Conservation (phyloP, 2,113 vertebrate species). For the Spea bombifrons region DNA sequence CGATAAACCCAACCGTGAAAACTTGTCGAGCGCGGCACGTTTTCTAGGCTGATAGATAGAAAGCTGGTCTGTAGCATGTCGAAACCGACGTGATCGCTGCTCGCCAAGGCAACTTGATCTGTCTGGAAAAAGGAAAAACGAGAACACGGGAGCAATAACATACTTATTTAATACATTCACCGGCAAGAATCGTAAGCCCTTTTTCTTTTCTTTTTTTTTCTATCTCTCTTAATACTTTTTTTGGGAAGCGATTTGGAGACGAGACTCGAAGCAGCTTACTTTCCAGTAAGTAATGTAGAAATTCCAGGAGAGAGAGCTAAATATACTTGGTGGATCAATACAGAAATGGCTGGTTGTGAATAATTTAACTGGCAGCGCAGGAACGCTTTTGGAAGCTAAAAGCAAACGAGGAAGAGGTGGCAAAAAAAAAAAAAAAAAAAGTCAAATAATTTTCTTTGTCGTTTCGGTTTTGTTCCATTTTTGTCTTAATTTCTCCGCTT, state of each 20-base stretch:
- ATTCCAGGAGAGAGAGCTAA: constrained; percentile 82
- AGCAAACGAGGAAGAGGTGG: constrained; percentile 65
- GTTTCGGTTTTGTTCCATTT: constrained; percentile 57
- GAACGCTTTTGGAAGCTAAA: constrained; percentile 79
- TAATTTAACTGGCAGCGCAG: constrained; percentile 80
- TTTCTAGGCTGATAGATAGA: not conserved
- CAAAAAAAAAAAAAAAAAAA: constrained; percentile 66
- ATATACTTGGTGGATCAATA: constrained; percentile 84
- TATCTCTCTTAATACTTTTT: constrained; percentile 13
- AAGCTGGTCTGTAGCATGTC: constrained; percentile 56
- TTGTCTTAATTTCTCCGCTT: not conserved
- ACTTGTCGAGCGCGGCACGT: constrained; percentile 6
- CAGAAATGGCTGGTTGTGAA: constrained; percentile 84
- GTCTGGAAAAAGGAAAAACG: constrained; percentile 62
- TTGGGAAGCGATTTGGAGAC: constrained; percentile 80
- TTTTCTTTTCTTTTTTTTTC: constrained; percentile 29
- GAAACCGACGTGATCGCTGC: constrained; percentile 70
- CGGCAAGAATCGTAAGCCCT: constrained; percentile 20
- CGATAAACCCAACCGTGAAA: not conserved
- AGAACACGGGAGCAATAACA: constrained; percentile 52
- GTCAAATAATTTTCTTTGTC: constrained; percentile 64
- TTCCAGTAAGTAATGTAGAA: constrained; percentile 86
- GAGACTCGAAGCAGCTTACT: constrained; percentile 80
- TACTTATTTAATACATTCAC: constrained; percentile 19
- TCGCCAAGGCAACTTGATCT: constrained; percentile 72